Evolutionary conservation across 2,888 invertebrate species (phyloP).

Genomic region (Drosophila hamatofila): DNA sequence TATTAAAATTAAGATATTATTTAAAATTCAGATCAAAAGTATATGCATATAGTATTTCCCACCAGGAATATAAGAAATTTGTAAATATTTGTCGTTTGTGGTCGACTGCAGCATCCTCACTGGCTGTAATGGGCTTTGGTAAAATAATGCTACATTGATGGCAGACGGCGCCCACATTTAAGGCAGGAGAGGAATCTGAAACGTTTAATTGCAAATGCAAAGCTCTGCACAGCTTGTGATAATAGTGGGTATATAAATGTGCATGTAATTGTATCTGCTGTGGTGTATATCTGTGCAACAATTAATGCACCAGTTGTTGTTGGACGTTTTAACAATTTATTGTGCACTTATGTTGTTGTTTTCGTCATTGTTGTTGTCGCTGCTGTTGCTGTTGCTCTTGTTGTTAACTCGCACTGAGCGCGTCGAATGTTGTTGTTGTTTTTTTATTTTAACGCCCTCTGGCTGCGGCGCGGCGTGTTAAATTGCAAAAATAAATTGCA

Average conservation of each 20-base stretch:
- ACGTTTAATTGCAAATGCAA: conserved; percentile 82
- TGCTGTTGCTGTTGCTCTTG: conserved; percentile 60
- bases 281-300: conserved; percentile 27
- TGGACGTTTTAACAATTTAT: conserved; percentile 74
- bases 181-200: conserved; percentile 27
- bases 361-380: conserved; percentile 46
- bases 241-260: conserved; percentile 32
- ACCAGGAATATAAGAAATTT: too few relatives aligned
- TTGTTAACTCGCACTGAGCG: conserved; percentile 55
- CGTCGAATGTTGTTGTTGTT: conserved; percentile 43
- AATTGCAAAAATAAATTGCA: conserved; percentile 80
- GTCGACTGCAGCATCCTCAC: not conserved
- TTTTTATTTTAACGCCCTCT: conserved; percentile 16
- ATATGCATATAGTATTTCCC: too few relatives aligned
- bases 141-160: conserved; percentile 10
- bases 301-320: conserved; percentile 53
- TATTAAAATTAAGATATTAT: too few relatives aligned
- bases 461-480: conserved; percentile 66
- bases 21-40: too few relatives aligned
- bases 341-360: conserved; percentile 67
- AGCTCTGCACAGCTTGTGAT: conserved; percentile 34
- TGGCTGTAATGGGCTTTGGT: conserved; percentile 6
- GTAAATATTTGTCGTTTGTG: not conserved
- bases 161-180: not conserved
- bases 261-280: conserved; percentile 15